phyloP scores from a whole-genome alignment of 2,888 invertebrate genomes.

The Scaptomyza cyrtandrae region DNA sequence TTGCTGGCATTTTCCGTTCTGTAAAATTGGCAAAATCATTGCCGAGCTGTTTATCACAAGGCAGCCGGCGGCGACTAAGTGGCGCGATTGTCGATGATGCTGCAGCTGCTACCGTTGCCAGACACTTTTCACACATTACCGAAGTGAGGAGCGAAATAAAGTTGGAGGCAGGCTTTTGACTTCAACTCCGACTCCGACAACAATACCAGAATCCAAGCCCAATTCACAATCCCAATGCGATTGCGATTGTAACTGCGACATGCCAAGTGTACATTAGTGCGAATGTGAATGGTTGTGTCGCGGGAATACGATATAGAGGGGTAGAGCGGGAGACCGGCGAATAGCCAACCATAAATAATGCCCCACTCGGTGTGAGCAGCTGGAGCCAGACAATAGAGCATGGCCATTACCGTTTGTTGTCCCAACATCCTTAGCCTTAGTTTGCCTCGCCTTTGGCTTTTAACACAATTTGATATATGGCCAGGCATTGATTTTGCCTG shows the following conservation, averaged over 20 bases:
- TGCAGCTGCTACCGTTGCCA: constrained; percentile 64
- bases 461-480: constrained; percentile 76
- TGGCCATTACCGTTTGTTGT: constrained; percentile 67
- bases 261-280: constrained; percentile 65
- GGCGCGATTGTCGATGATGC: constrained; percentile 54
- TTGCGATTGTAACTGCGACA: constrained; percentile 56
- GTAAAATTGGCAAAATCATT: constrained; percentile 49
- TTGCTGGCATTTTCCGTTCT: constrained; percentile 4
- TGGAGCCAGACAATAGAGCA: constrained; percentile 64
- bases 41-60: constrained; percentile 55
- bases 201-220: neutral
- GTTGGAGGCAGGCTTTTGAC: neutral
- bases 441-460: constrained; percentile 45
- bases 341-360: constrained; percentile 71
- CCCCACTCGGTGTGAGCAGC: constrained; percentile 52
- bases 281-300: constrained; percentile 20
- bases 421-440: constrained; percentile 52
- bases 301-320: constrained; percentile 1
- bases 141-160: constrained; percentile 19
- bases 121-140: constrained; percentile 60
- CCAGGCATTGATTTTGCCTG: constrained; percentile 73
- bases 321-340: neutral
- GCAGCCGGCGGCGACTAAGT: constrained; percentile 40
- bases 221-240: constrained; percentile 37
- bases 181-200: neutral